Evolutionary conservation across 2,888 invertebrate genomes (phyloP).

Genomic region (Synanthedon tipuliformis): DNA sequence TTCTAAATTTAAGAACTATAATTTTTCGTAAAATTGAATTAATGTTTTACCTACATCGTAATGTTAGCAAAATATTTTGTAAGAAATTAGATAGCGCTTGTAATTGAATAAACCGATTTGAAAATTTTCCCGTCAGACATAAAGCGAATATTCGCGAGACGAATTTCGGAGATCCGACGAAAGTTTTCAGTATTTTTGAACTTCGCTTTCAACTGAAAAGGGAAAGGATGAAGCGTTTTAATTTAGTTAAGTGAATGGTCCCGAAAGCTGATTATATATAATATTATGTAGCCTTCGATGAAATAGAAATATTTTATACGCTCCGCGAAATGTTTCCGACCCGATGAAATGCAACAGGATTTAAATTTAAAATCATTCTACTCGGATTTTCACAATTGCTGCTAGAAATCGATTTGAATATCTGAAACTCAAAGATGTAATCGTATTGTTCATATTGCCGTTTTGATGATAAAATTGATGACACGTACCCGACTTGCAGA

Average conservation of each 20-base stretch:
- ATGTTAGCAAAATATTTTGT: too few species aligned
- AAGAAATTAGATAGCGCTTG: too few species aligned
- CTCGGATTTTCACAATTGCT: too few species aligned
- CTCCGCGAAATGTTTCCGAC: background rate
- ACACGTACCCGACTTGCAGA: too few species aligned
- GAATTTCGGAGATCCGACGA: conserved; percentile 3
- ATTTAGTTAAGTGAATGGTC: conserved; percentile 44
- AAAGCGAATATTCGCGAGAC: conserved; percentile 1
- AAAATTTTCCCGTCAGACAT: conserved; percentile 7
- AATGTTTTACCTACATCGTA: too few species aligned
- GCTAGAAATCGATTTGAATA: too few species aligned
- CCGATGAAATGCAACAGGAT: background rate
- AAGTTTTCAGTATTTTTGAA: conserved; percentile 37
- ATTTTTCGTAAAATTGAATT: too few species aligned
- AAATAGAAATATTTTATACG: background rate
- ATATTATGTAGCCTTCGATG: conserved; percentile 15
- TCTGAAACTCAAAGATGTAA: too few species aligned
- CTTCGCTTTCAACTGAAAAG: conserved; percentile 22
- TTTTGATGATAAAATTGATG: too few species aligned
- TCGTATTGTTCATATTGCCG: too few species aligned
- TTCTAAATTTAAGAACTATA: too few species aligned
- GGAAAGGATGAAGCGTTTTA: conserved; percentile 27
- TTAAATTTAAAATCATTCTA: background rate
- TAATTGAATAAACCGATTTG: background rate
- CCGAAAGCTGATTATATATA: conserved; percentile 24